These are phyloP conservation scores for Rhinolophus ferrumequinum DNA, from an alignment of 2,113 vertebrate species.

Conservation along the genomic window DNA sequence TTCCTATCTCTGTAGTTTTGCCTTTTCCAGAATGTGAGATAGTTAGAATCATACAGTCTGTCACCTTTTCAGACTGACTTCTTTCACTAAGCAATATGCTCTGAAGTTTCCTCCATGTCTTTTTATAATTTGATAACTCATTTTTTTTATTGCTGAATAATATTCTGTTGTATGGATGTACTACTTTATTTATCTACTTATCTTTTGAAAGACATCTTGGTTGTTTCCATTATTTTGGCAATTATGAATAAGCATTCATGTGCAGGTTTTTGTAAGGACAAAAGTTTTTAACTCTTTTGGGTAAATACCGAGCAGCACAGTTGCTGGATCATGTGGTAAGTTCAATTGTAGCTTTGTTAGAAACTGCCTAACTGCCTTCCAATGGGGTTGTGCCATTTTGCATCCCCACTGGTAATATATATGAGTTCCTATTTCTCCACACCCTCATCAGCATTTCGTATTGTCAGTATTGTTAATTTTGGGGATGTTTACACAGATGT, in stretches of 20 bases:
- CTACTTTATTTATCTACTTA: neutral
- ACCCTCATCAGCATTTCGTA: neutral
- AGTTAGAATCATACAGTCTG: neutral
- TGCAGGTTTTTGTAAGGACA: neutral
- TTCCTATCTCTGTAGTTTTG: neutral
- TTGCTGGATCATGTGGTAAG: neutral
- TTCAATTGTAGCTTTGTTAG: neutral
- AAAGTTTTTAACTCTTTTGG: neutral
- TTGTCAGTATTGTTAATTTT: neutral
- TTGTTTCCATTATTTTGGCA: neutral
- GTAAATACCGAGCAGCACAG: neutral
- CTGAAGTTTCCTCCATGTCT: neutral
- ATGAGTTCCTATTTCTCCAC: neutral
- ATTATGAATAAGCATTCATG: neutral
- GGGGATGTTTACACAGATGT: neutral
- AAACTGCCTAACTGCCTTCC: neutral
- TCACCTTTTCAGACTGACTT: neutral
- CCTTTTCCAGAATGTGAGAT: neutral
- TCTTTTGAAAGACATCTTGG: neutral
- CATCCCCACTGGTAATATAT: neutral
- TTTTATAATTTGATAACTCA: neutral
- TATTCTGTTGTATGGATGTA: neutral
- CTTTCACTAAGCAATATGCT: neutral
- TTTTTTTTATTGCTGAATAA: neutral
- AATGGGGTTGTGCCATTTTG: neutral